These are phyloP conservation scores for Crenichthys baileyi DNA, from an alignment of 2,797 vertebrate species.

Conservation along the genomic window DNA sequence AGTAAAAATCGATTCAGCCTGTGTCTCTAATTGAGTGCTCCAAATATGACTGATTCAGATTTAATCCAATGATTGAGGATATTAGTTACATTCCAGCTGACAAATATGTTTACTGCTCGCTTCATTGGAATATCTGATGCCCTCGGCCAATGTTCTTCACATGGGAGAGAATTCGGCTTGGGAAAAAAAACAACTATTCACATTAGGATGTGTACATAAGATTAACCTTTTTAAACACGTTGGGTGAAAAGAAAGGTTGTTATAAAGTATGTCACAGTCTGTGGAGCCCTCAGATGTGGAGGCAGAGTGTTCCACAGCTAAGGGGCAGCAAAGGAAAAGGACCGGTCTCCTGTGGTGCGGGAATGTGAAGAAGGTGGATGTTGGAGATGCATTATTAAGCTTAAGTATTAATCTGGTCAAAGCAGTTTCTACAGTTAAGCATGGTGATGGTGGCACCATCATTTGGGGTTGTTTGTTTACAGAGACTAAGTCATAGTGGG, in stretches of 20 bases:
- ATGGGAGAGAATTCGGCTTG: not conserved
- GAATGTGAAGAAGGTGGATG: too few species aligned
- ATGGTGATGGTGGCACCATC: not conserved
- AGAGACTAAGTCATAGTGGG: not conserved
- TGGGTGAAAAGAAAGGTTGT: too few species aligned
- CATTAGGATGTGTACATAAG: not conserved
- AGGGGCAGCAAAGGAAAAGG: too few species aligned
- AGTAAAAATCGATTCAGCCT: slow-evolving; percentile 9
- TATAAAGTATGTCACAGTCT: too few species aligned
- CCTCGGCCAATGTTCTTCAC: not conserved
- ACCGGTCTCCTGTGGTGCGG: too few species aligned
- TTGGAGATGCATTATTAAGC: not conserved
- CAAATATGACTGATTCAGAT: slow-evolving; percentile 20
- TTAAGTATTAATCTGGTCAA: not conserved
- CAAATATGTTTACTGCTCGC: slow-evolving; percentile 17
- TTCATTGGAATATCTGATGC: slow-evolving; percentile 2
- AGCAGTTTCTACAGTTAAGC: not conserved
- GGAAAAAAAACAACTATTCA: not conserved
- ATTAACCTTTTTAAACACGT: not conserved
- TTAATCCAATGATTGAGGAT: slow-evolving; percentile 9
- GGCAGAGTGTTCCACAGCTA: too few species aligned
- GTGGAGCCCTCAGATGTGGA: too few species aligned
- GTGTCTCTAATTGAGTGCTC: slow-evolving; percentile 14
- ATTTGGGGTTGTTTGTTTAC: not conserved
- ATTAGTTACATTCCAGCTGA: slow-evolving; percentile 7